Evolutionary conservation across 2,888 invertebrate species (phyloP), one percentile per base, ranked within the genome.

Genomic region (Drosophila phalerata): DNA sequence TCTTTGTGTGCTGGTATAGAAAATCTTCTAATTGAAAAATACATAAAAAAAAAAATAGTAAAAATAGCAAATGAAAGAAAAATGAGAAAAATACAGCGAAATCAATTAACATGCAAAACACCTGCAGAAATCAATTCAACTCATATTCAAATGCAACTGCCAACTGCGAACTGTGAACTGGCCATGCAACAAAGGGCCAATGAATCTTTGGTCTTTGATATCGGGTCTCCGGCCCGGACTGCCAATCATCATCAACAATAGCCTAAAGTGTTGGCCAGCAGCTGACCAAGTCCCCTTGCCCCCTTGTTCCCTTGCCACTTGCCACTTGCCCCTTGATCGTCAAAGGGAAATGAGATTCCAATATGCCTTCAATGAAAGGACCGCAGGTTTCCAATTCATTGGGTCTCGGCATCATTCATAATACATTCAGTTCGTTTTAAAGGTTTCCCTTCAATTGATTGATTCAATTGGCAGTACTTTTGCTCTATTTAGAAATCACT

Each of bases 31-130:
- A 81, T 71, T 72, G 64, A 71, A 75, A 78, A 71, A 40, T 56
- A 30, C 8, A 60, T 48, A 76, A 70, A 69, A 66, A 48, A 15
- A 40, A 49, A 52, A 38, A 15, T n/a, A 17, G 13, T 22, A 17
- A 32, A 3, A 58, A 45, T 43, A 32, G n/a, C 30, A 5, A 10
- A 6, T 17, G 38, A 34, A 45, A 19, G 42, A 61, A 61, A 15
- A n/a, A 58, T 51, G 32, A 9, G 40, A 9, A 57, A 63, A 37
- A 58, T 47, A 52, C 34, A 67, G 60, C 76, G 65, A 85, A 85
- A 79, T 83, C 83, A 83, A 87, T 89, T 85, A 87, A 89, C 81
- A 89, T 79, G 88, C 75, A 88, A 86, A 84, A 84, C 57, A 88
- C 86, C 71, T 65, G 66, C 71, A 56, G 55, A 85, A 85, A 82